Conservation (phyloP, 2,113 vertebrate genomes). For the Pterocles orientalis region DNA sequence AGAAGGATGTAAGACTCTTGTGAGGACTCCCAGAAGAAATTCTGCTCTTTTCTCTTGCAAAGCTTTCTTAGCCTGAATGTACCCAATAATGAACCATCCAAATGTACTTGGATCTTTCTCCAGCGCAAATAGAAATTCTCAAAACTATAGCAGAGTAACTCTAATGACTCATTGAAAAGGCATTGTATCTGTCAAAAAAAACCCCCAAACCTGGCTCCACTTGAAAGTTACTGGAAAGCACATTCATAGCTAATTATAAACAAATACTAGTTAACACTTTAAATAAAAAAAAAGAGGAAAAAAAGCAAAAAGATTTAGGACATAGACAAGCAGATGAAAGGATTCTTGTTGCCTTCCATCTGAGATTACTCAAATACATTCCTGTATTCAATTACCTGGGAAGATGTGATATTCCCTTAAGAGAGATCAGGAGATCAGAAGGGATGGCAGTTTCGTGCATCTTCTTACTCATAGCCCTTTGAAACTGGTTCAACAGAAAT, state of each 20-base stretch:
- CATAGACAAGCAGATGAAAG: slow-evolving; percentile 75
- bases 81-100: not conserved
- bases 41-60: not conserved
- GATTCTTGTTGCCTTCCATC: slow-evolving; percentile 68
- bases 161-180: slow-evolving; percentile 45
- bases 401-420: slow-evolving; percentile 81
- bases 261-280: slow-evolving; percentile 76
- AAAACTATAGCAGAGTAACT: slow-evolving; percentile 3
- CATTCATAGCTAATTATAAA: slow-evolving; percentile 76
- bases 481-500: slow-evolving; percentile 70
- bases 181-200: slow-evolving; percentile 22
- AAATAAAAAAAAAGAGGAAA: slow-evolving; percentile 24
- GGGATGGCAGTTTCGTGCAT: slow-evolving; percentile 67
- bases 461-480: slow-evolving; percentile 61
- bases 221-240: slow-evolving; percentile 66
- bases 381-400: slow-evolving; percentile 85
- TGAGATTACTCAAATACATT: slow-evolving; percentile 76
- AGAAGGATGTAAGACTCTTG: not conserved
- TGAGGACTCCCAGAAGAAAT: not conserved
- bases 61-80: not conserved
- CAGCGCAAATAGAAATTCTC: slow-evolving; percentile 28
- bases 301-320: slow-evolving; percentile 69
- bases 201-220: slow-evolving; percentile 22
- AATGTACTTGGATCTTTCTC: not conserved
- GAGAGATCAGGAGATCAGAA: slow-evolving; percentile 72